Evolutionary conservation across 2,888 invertebrate genomes (phyloP).

Genomic region (Drosophila tripunctata): DNA sequence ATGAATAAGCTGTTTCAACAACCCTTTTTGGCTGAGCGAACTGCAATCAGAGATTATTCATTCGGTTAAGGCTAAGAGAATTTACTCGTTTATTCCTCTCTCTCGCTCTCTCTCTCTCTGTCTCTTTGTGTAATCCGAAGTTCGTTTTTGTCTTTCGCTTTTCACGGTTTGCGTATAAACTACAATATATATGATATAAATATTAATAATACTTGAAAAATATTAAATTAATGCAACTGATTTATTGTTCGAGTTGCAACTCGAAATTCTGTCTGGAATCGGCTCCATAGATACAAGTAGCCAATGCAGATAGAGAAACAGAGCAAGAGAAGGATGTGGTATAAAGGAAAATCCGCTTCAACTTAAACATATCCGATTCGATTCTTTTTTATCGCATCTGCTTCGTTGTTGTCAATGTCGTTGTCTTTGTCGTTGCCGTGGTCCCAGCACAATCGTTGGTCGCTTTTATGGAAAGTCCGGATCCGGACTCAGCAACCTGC

Average conservation of each 20-base stretch:
- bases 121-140: not conserved
- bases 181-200: constrained; percentile 7
- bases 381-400: constrained; percentile 58
- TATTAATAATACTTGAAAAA: constrained; percentile 19
- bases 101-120: not conserved
- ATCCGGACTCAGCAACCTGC: constrained; percentile 23
- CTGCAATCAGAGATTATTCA: constrained; percentile 11
- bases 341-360: constrained; percentile 60
- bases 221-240: constrained; percentile 26
- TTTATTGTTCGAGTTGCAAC: constrained; percentile 4
- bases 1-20: not conserved
- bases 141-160: not conserved
- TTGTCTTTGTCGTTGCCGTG: not conserved
- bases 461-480: constrained; percentile 11
- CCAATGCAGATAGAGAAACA: no score
- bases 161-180: not conserved
- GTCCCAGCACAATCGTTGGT: constrained; percentile 21
- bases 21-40: not conserved
- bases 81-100: no score
- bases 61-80: constrained; percentile 8
- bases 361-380: constrained; percentile 71
- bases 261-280: not conserved
- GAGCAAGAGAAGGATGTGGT: not conserved
- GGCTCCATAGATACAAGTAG: no score
- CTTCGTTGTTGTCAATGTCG: constrained; percentile 1